Evolutionary conservation across 2,888 invertebrate genomes (phyloP).

Genomic region (Bombylius major): DNA sequence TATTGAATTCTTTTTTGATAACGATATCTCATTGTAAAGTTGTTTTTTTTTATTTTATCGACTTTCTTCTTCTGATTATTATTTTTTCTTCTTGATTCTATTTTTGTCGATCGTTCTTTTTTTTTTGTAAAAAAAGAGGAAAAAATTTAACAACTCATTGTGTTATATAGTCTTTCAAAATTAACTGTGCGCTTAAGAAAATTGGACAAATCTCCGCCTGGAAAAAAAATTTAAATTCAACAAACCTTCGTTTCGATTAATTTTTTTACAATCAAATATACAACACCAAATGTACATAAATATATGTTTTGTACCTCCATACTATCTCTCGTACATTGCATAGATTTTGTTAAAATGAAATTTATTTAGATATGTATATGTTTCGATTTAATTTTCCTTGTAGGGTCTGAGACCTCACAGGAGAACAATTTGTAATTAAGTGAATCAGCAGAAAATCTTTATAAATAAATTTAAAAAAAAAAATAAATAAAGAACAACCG

Average conservation of each 20-base stretch:
- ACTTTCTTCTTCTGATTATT: too few relatives aligned
- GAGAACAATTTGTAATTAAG: constrained; percentile 16
- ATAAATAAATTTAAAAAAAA: neutral
- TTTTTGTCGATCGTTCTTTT: too few relatives aligned
- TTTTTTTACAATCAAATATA: too few relatives aligned
- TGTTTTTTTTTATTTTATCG: neutral
- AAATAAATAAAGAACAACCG: neutral
- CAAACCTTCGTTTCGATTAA: neutral
- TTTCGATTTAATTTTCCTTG: constrained; percentile 4
- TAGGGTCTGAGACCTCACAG: constrained; percentile 12
- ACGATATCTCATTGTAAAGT: neutral
- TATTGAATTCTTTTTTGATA: constrained; percentile 8
- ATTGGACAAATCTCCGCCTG: neutral
- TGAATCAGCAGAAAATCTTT: constrained; percentile 13
- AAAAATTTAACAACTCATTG: too few relatives aligned
- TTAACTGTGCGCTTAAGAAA: too few relatives aligned
- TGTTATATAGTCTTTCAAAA: too few relatives aligned
- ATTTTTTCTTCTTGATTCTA: too few relatives aligned
- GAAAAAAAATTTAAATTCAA: neutral
- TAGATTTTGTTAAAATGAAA: too few relatives aligned
- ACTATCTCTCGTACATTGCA: too few relatives aligned
- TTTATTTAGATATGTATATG: neutral
- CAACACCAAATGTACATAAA: too few relatives aligned
- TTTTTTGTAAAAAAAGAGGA: too few relatives aligned
- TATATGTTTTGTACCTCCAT: too few relatives aligned